Evolutionary conservation across 2,797 vertebrate genomes (phyloP), one percentile per base, ranked within the genome.

Genomic region (Urocyon cinereoargenteus): DNA sequence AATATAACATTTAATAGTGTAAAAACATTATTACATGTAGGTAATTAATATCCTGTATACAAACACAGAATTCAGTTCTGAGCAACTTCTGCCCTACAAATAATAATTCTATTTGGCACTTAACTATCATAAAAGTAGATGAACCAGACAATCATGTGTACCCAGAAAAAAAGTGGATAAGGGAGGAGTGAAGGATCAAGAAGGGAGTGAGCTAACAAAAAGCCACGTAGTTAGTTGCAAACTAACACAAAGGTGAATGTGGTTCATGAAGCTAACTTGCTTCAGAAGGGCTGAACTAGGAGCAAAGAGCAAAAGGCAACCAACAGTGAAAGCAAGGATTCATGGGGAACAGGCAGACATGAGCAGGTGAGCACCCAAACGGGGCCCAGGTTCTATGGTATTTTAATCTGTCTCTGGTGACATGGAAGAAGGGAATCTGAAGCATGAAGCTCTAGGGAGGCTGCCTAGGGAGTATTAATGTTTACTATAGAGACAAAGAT

Each of bases 271-370:
- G 16, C 78, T 61, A 6, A 34, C 77, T 91, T 92, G 93, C 89
- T 95, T 98, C 83, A 90, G 53, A 64, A 75, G 57, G 84, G 81
- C 45, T 97, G 28, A 72, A 86, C 79, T 34, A 89, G 64, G 97
- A 97, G 87, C 97, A 97, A 97, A 97, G 98, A 96, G 96, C 97
- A 97, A 96, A 97, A 96, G 91, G 72, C 93, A 96, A 18, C 18
- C 45, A 59, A 9, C 40, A 57, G 53, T 36, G 81, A 86, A 59
- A 84, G 36, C 34, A 19, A 26, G 57, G 45, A 78, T 51, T 96
- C 59, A 45, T 4, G 13, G 55, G 78, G 40, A 51, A n/a, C 82
- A 10, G 77, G 78, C 68, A 64, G 57, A n/a, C 79, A 28, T 0
- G 0, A 95, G 51, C 92, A 83, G 97, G 98, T 98, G 62, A 97